Percentiles rank a stretch among this genome's conserved stretches.
Evolutionary conservation across 1,140 invertebrate species (phyloP).

Genomic region (Akabosia matsudoensis): DNA sequence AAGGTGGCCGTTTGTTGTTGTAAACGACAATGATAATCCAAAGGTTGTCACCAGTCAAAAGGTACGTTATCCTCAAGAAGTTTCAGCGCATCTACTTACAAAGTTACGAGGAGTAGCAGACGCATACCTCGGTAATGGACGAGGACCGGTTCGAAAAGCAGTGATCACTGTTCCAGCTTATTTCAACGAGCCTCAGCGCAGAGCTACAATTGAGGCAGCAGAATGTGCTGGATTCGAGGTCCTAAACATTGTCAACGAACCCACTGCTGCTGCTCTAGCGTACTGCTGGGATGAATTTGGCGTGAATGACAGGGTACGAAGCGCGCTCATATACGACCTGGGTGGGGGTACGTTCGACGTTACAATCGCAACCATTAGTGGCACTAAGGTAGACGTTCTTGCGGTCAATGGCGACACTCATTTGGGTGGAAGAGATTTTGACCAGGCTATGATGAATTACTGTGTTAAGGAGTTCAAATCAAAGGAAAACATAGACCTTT

Average conservation of each 20-base stretch:
- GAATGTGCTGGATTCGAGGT: conserved; percentile 48
- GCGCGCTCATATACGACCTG: conserved; percentile 55
- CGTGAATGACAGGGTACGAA: neutral
- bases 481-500: neutral
- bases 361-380: conserved; percentile 56
- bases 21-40: conserved; percentile 51
- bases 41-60: conserved; percentile 50
- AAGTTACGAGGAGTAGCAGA: conserved; percentile 55
- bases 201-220: conserved; percentile 48
- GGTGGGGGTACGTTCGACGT: conserved; percentile 60
- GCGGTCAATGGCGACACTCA: conserved; percentile 56
- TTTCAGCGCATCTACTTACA: conserved; percentile 49
- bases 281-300: neutral
- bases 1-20: conserved; percentile 57
- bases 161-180: conserved; percentile 37
- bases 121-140: neutral
- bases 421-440: conserved; percentile 54
- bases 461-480: neutral
- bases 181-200: conserved; percentile 50
- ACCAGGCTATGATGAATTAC: conserved; percentile 48
- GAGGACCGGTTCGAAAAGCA: neutral
- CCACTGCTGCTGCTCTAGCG: conserved; percentile 20
- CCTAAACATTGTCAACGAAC: conserved; percentile 7
- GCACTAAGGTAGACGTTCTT: conserved; percentile 55
- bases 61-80: neutral